phyloP scores from a whole-genome alignment of 2,113 vertebrate genomes.

The Redunca redunca region DNA sequence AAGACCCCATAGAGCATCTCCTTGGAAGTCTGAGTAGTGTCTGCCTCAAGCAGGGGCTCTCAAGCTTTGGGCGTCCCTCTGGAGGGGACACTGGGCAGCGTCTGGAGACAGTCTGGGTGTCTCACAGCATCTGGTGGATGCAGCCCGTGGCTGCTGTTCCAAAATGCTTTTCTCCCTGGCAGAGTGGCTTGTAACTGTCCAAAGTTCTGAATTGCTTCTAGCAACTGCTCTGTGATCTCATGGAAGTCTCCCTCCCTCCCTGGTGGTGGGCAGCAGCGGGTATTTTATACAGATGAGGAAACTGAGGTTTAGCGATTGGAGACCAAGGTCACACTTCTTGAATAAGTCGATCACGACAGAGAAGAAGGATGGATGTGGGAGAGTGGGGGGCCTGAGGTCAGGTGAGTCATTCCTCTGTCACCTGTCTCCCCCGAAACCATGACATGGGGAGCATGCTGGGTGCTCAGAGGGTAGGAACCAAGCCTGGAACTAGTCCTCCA shows the following conservation, averaged over 20 bases:
- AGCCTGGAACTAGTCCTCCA: no score
- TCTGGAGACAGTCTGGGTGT: not conserved
- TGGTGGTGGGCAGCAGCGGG: not conserved
- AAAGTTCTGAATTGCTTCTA: not conserved
- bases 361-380: no score
- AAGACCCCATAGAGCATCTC: not conserved
- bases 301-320: not conserved
- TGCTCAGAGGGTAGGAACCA: not conserved
- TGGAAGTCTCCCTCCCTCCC: accelerated
- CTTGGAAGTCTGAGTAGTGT: not conserved
- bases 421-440: no score
- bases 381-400: not conserved
- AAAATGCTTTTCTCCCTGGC: no score
- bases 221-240: not conserved
- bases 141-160: not conserved
- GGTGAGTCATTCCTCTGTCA: not conserved
- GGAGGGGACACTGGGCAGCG: not conserved
- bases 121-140: not conserved
- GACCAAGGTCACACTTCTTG: not conserved
- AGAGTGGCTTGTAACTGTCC: not conserved
- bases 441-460: no score
- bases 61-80: not conserved
- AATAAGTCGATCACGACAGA: not conserved
- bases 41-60: not conserved
- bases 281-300: not conserved